These are phyloP conservation scores for Paracyclopina nana DNA, from an alignment of 1,140 invertebrate genomes.

Conservation along the genomic window DNA sequence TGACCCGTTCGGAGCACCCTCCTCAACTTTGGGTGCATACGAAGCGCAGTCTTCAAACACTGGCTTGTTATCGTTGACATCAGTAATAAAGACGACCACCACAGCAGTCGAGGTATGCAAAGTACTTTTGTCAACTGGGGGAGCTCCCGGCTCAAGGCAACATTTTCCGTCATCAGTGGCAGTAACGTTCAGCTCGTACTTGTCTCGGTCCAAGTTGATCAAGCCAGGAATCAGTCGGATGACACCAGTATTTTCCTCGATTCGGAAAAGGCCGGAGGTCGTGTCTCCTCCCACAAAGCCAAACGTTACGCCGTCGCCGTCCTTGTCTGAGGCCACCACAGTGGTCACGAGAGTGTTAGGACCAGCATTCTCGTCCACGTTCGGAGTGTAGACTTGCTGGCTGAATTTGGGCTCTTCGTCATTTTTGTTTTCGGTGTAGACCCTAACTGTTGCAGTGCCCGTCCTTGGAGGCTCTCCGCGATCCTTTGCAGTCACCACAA, in stretches of 20 bases:
- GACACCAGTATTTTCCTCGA: constrained; percentile 83
- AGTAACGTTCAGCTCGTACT: constrained; percentile 82
- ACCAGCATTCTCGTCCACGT: constrained; percentile 84
- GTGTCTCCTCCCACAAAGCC: constrained; percentile 78
- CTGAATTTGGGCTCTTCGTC: constrained; percentile 90
- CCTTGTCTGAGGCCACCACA: constrained; percentile 82
- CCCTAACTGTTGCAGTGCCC: constrained; percentile 69
- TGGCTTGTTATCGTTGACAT: constrained; percentile 87
- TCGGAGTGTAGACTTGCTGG: constrained; percentile 85
- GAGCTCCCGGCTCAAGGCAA: constrained; percentile 31
- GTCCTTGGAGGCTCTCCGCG: constrained; percentile 65
- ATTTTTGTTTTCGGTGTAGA: constrained; percentile 90
- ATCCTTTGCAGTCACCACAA: constrained; percentile 30
- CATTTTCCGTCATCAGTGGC: constrained; percentile 82
- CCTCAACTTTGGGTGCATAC: constrained; percentile 77
- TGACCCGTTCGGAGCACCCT: constrained; percentile 74
- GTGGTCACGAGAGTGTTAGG: constrained; percentile 81
- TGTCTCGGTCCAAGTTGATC: constrained; percentile 58
- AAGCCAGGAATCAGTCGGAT: constrained; percentile 46
- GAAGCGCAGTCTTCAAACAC: constrained; percentile 77
- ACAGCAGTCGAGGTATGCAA: constrained; percentile 84
- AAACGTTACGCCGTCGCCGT: constrained; percentile 80
- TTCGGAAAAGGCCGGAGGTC: constrained; percentile 73
- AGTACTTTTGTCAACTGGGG: constrained; percentile 50
- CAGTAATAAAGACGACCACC: constrained; percentile 85